A percentile compares a stretch with the other conserved stretches of the same genome.
Conservation (phyloP, 2,797 vertebrate genomes). For the Coluber constrictor region DNA sequence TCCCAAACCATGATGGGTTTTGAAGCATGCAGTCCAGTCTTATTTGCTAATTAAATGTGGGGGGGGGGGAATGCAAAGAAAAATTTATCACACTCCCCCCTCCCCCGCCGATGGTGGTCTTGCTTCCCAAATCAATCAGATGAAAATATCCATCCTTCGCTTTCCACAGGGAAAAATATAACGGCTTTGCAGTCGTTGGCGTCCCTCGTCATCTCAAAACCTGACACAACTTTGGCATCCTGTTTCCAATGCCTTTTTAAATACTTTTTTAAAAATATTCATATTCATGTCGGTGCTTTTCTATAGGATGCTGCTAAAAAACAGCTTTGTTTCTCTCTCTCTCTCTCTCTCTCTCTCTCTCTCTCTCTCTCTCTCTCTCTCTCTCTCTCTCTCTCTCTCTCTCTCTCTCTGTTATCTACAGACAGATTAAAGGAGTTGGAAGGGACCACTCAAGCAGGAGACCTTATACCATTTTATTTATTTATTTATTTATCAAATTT, state of each 20-base stretch:
- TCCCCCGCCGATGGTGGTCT: not conserved
- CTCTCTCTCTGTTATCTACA: not conserved
- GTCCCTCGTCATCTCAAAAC: not conserved
- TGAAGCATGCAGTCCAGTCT: not conserved
- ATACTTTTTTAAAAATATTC: not conserved
- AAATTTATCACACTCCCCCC: not conserved
- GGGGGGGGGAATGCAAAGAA: not conserved
- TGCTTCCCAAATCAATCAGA: not conserved
- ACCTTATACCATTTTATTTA: no score
- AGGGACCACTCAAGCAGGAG: no score
- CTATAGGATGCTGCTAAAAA: not conserved
- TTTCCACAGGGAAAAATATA: not conserved
- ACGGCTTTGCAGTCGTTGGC: not conserved
- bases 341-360: no score
- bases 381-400: no score
- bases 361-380: no score
- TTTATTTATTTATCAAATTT: no score
- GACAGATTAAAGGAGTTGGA: no score
- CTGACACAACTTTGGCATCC: no score
- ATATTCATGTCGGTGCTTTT: not conserved
- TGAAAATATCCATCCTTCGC: not conserved
- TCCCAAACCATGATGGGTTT: not conserved
- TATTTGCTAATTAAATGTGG: not conserved
- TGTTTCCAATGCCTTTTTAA: not conserved
- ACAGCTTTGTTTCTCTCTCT: not conserved